Base-by-base conservation (phyloP, 2,888 invertebrate genomes). In the Diarsia rubi region DNA sequence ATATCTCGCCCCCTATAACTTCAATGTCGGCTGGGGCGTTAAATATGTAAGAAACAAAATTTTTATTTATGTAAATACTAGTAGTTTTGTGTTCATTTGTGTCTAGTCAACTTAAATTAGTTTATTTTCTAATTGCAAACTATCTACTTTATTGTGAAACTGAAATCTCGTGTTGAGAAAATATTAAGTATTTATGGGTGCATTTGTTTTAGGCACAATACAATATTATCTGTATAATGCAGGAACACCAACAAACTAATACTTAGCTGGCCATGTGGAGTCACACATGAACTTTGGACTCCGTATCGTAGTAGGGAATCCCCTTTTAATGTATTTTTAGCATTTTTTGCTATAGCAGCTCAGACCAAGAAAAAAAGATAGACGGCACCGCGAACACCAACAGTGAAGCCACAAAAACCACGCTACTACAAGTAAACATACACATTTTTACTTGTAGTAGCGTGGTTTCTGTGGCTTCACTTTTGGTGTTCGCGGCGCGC, bases 61-160 rank as follows among this genome's bases (percentile, higher is more conserved):
- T 37, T 62, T 27, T n/a, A 27, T 4, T 69, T 54, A 24, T 47
- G 47, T 21, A 49, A 57, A 44, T 78, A 63, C 1, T 42, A 42
- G 6, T 65, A 16, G n/a, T 59, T 47, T 80, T 65, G 74, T 80
- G 80, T 80, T 78, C 31, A 80, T 27, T 71, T 68, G 27, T 71
- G 42, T 79, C 81, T 81, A 79, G 81, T 81, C 69, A 60, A 62
- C 42, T 59, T 68, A 27, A 2, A 9, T 9, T 45, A 44, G 0
- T 11, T 37, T 3, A 21, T 45, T 42, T 62, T 45, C 54, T 44
- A 47, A 16, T 70, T 54, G 19, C n/a, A 44, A 14, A 19, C 21
- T 47, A 64, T 19, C 31, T 27, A 54, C 4, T 54, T 63, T 3
- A 24, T 44, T 73, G 0, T 47, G 42, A 37, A 62, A 6, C 44